A percentile compares a stretch with the other conserved stretches of the same genome.
These are phyloP conservation scores for Trachelus stipa DNA, from an alignment of 2,888 invertebrate genomes.

Conservation along the genomic window DNA sequence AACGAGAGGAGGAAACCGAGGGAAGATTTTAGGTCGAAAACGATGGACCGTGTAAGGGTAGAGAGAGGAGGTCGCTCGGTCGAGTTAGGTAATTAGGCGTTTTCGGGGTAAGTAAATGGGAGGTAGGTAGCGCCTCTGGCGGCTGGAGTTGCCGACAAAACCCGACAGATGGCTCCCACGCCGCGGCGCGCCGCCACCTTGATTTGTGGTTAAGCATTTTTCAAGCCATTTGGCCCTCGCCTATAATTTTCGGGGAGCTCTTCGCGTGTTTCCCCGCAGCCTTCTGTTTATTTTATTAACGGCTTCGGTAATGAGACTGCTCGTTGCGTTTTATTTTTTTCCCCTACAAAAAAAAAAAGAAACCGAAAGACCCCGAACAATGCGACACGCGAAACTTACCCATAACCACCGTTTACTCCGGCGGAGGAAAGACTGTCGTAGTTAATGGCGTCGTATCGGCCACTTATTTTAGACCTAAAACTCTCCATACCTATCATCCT, in stretches of 20 bases:
- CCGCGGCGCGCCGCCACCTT: slow-evolving; percentile 45
- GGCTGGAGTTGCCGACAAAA: slow-evolving; percentile 26
- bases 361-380: background rate
- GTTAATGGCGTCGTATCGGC: background rate
- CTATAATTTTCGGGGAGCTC: slow-evolving; percentile 36
- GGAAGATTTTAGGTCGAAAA: slow-evolving; percentile 17
- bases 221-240: slow-evolving; percentile 61
- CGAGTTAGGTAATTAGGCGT: slow-evolving; percentile 42
- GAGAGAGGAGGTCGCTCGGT: slow-evolving; percentile 6
- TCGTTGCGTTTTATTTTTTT: slow-evolving; percentile 5
- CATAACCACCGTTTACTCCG: background rate
- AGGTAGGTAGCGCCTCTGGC: slow-evolving; percentile 43
- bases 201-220: slow-evolving; percentile 65
- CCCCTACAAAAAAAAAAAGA: background rate
- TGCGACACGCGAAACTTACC: slow-evolving; percentile 4
- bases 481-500: background rate
- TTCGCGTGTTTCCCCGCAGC: slow-evolving; percentile 24
- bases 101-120: slow-evolving; percentile 40
- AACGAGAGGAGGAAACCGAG: slow-evolving; percentile 8
- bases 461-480: background rate
- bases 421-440: background rate
- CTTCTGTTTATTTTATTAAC: slow-evolving; percentile 60
- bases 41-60: slow-evolving; percentile 1
- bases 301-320: slow-evolving; percentile 56
- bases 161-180: slow-evolving; percentile 51